These are phyloP conservation scores for Anguilla anguilla DNA, from an alignment of 2,797 vertebrate genomes.

Conservation along the genomic window DNA sequence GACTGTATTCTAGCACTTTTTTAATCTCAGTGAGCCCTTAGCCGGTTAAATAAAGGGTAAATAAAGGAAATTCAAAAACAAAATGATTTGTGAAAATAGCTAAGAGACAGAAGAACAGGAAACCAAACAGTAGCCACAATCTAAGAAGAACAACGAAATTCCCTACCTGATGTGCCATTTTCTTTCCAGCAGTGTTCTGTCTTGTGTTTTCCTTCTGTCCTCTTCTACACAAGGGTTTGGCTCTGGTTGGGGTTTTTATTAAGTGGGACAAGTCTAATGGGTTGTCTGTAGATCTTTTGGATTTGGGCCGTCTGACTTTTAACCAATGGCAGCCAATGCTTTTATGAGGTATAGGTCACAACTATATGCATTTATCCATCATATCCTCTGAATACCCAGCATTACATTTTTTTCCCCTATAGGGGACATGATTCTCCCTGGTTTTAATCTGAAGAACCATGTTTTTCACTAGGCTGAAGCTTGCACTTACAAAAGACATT, in stretches of 20 bases:
- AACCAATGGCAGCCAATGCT: neutral
- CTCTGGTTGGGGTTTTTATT: conserved; percentile 48
- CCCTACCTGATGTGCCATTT: conserved; percentile 66
- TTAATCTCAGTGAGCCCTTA: neutral
- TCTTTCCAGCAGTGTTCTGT: conserved; percentile 25
- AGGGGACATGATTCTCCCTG: too few species aligned
- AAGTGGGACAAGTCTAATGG: conserved; percentile 45
- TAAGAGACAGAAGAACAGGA: neutral
- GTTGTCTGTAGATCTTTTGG: conserved; percentile 39
- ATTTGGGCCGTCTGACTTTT: conserved; percentile 27
- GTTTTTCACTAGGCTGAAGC: too few species aligned
- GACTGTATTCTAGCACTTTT: neutral
- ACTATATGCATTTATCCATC: neutral
- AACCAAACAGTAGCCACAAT: neutral
- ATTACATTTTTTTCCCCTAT: too few species aligned
- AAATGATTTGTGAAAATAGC: neutral
- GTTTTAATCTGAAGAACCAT: too few species aligned
- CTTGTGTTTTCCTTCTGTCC: conserved; percentile 23
- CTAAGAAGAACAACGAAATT: neutral
- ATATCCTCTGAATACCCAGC: too few species aligned
- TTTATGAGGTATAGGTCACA: neutral
- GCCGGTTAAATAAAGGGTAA: neutral
- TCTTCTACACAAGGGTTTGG: conserved; percentile 19
- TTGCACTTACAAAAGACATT: too few species aligned
- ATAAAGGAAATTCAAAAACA: neutral